Percentiles rank a stretch among this genome's conserved stretches.
These are phyloP conservation scores for Stenolophus ochropezus DNA, from an alignment of 2,888 invertebrate genomes.

Conservation along the genomic window DNA sequence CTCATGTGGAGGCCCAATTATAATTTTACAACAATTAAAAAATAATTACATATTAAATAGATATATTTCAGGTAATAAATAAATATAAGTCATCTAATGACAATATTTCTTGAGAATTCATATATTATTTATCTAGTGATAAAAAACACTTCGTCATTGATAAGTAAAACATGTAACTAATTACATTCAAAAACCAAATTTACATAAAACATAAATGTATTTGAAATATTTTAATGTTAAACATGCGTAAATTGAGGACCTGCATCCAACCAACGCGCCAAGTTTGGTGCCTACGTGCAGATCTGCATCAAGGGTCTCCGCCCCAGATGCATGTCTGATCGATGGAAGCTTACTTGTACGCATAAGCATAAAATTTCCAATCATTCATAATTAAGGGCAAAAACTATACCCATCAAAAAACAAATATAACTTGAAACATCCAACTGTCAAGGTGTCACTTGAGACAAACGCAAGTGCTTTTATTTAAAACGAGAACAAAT, in stretches of 20 bases:
- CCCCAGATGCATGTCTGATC: conserved; percentile 44
- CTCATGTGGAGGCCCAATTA: neutral
- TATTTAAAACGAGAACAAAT: conserved; percentile 55
- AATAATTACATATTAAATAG: neutral
- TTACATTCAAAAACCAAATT: neutral
- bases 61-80: neutral
- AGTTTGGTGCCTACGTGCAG: conserved; percentile 48
- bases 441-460: conserved; percentile 50
- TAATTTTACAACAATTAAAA: conserved; percentile 1
- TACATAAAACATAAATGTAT: conserved; percentile 6
- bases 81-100: neutral
- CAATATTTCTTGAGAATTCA: neutral
- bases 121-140: conserved; percentile 9
- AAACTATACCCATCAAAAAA: conserved; percentile 14
- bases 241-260: neutral
- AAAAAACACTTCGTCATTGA: conserved; percentile 16
- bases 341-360: conserved; percentile 24
- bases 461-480: conserved; percentile 42
- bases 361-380: conserved; percentile 20
- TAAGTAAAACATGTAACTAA: conserved; percentile 13
- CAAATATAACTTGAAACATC: conserved; percentile 44
- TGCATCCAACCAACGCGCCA: neutral
- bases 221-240: neutral
- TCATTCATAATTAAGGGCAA: conserved; percentile 30
- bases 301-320: conserved; percentile 48